Percentiles rank a stretch among this genome's conserved stretches.
phyloP scores from a whole-genome alignment of 2,797 vertebrate species.

The Mycteria americana region DNA sequence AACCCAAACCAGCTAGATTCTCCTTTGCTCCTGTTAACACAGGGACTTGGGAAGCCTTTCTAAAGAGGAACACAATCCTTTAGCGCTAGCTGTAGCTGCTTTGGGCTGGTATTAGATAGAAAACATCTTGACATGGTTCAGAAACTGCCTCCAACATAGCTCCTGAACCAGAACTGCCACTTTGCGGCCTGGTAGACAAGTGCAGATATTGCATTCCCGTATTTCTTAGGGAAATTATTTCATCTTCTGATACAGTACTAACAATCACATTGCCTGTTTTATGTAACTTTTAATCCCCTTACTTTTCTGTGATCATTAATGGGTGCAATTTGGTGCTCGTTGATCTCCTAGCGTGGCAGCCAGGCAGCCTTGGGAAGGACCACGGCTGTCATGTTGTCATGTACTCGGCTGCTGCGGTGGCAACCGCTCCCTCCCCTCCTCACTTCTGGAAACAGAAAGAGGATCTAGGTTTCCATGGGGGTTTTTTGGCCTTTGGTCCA shows the following conservation, averaged over 20 bases:
- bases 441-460: background rate
- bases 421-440: background rate
- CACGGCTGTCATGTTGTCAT: rapidly evolving
- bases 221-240: background rate
- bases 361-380: background rate
- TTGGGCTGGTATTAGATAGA: background rate
- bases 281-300: background rate
- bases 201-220: background rate
- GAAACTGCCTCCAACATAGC: background rate
- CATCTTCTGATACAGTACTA: background rate
- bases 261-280: background rate
- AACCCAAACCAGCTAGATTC: background rate
- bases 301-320: background rate
- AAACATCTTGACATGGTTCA: background rate
- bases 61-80: background rate
- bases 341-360: background rate
- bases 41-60: background rate
- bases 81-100: background rate
- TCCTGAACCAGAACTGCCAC: background rate
- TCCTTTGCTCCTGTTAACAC: background rate
- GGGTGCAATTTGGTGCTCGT: background rate
- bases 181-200: background rate
- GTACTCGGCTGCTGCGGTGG: rapidly evolving
- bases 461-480: background rate
- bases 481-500: background rate